phyloP scores from a whole-genome alignment of 2,113 vertebrate species.

The Gila orcuttii region DNA sequence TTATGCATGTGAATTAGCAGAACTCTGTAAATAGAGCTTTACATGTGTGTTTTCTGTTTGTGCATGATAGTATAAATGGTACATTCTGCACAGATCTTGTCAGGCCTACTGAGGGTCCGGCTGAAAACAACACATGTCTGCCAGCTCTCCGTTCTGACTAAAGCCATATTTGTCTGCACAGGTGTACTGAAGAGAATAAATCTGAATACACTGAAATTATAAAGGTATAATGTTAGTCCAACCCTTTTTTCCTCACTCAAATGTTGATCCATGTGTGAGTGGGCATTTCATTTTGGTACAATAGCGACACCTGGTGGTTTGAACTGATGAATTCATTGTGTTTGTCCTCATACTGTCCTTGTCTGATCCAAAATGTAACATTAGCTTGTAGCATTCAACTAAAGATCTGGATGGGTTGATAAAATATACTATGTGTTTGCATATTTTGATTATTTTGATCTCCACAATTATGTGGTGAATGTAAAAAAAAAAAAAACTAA shows the following conservation, averaged over 20 bases:
- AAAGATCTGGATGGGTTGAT: conserved; percentile 31
- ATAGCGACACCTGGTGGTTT: conserved; percentile 42
- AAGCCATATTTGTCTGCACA: conserved; percentile 74
- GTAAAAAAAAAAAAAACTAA: neutral
- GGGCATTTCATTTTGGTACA: neutral
- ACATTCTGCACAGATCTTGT: conserved; percentile 63
- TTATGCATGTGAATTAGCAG: conserved; percentile 68
- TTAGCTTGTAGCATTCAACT: conserved; percentile 56
- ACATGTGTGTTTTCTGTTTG: conserved; percentile 59
- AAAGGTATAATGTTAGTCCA: conserved; percentile 50
- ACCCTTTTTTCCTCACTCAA: conserved; percentile 42
- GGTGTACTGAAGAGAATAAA: conserved; percentile 54
- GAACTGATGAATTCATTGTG: conserved; percentile 8
- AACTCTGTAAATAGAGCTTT: conserved; percentile 68
- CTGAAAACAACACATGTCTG: conserved; percentile 45
- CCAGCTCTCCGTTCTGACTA: conserved; percentile 60
- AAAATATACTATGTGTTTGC: conserved; percentile 30
- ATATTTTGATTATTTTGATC: conserved; percentile 38
- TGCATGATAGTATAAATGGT: conserved; percentile 65
- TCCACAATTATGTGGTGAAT: conserved; percentile 8
- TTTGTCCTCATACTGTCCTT: conserved; percentile 33
- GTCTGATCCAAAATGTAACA: conserved; percentile 37
- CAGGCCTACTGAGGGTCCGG: conserved; percentile 53
- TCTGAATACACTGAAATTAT: conserved; percentile 44
- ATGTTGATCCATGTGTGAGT: conserved; percentile 21